A percentile compares a stretch with the other conserved stretches of the same genome.
Evolutionary conservation across 2,797 vertebrate species (phyloP).

Genomic region (Myotis pilosus): DNA sequence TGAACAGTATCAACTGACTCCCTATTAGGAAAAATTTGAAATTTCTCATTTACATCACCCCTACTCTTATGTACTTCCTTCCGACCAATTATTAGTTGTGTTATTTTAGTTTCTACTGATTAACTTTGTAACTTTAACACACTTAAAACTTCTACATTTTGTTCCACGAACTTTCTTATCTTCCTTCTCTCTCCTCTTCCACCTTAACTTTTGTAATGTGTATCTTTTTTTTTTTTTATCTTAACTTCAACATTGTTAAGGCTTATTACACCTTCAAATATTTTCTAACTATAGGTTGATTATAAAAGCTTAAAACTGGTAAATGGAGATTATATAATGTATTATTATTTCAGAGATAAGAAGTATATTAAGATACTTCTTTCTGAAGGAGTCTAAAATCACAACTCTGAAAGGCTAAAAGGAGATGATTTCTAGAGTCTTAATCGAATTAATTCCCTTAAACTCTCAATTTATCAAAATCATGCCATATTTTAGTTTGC

Average conservation of each 20-base stretch:
- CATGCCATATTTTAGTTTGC: constrained; percentile 26
- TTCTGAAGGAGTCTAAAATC: background rate
- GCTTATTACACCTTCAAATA: background rate
- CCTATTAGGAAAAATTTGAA: constrained; percentile 18
- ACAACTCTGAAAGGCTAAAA: constrained; percentile 15
- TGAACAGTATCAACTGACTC: background rate
- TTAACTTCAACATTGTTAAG: constrained; percentile 19
- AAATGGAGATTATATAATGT: background rate
- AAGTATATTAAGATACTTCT: background rate
- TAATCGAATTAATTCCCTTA: constrained; percentile 29
- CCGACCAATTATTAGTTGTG: background rate
- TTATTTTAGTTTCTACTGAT: constrained; percentile 16
- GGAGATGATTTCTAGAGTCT: background rate
- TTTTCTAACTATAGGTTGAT: background rate
- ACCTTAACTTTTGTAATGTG: background rate
- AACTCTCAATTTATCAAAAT: constrained; percentile 42
- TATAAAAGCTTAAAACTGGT: background rate
- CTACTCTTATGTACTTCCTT: background rate
- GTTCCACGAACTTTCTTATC: background rate
- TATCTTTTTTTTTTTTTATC: too few species aligned
- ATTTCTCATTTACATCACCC: background rate
- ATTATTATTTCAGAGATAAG: constrained; percentile 20
- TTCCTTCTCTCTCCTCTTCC: background rate
- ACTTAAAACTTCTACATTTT: constrained; percentile 3
- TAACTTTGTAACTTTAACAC: constrained; percentile 23